A percentile compares a stretch with the other conserved stretches of the same genome.
phyloP scores from a whole-genome alignment of 2,113 vertebrate species.

The Bagarius yarrelli region DNA sequence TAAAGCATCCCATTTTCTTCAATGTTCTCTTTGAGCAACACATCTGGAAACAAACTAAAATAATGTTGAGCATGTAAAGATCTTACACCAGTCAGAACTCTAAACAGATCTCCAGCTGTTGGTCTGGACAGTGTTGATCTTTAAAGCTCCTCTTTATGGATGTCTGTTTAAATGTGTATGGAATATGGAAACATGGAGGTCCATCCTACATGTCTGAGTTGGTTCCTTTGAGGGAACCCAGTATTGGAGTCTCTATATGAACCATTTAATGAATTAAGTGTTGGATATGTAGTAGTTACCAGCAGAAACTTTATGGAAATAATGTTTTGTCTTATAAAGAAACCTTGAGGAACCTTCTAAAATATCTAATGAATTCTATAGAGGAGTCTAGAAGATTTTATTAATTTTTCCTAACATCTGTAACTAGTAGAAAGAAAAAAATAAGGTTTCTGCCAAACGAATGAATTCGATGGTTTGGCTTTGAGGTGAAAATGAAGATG shows the following conservation, averaged over 20 bases:
- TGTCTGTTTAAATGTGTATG: background rate
- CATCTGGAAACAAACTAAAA: background rate
- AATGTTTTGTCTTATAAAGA: background rate
- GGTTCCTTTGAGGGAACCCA: background rate
- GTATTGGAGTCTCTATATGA: background rate
- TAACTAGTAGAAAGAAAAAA: background rate
- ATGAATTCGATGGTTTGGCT: background rate
- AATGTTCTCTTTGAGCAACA: slow-evolving; percentile 8
- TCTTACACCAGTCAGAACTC: background rate
- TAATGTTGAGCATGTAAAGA: background rate
- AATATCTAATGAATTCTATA: background rate
- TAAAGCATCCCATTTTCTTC: background rate
- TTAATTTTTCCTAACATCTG: background rate
- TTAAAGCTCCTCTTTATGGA: background rate
- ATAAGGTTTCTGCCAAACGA: background rate
- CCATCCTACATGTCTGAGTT: background rate
- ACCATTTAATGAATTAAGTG: background rate
- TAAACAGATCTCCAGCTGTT: background rate
- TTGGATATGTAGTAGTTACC: background rate
- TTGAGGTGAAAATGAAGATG: background rate
- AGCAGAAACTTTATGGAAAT: background rate
- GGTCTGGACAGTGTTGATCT: background rate
- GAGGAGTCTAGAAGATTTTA: background rate
- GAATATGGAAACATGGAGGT: background rate
- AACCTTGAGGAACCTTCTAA: background rate